These are phyloP conservation scores for Rhodophaea formosa DNA, from an alignment of 2,888 invertebrate genomes.

Conservation along the genomic window DNA sequence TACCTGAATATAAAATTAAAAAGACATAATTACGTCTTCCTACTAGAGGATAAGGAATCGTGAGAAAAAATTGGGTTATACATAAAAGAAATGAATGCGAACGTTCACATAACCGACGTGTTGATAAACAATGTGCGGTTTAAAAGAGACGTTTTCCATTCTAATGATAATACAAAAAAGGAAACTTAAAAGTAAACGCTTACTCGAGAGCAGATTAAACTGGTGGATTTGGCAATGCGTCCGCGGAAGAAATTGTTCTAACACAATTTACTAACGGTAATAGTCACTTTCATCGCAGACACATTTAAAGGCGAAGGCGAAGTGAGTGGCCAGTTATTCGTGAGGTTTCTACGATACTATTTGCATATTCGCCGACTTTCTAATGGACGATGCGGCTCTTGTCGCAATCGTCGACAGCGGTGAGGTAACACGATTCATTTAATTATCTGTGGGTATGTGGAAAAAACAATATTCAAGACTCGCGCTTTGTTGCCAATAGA, in stretches of 20 bases:
- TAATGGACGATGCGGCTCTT: conserved; percentile 80
- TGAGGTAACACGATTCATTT: conserved; percentile 79
- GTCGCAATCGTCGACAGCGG: conserved; percentile 74
- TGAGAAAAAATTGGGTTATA: conserved; percentile 50
- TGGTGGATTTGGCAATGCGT: conserved; percentile 53
- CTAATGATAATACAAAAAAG: conserved; percentile 41
- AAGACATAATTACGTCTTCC: background rate
- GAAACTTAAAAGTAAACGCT: conserved; percentile 22
- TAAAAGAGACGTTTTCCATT: conserved; percentile 52
- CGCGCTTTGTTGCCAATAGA: conserved; percentile 62
- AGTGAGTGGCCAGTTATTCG: conserved; percentile 80
- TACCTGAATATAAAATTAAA: background rate
- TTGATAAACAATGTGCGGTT: conserved; percentile 59
- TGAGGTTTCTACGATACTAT: conserved; percentile 81
- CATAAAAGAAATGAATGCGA: conserved; percentile 54
- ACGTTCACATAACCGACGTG: conserved; percentile 48
- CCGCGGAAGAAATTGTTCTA: conserved; percentile 66
- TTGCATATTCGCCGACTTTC: conserved; percentile 81
- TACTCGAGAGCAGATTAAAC: conserved; percentile 25
- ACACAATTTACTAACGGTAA: conserved; percentile 76
- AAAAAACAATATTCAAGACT: conserved; percentile 60
- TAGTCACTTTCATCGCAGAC: conserved; percentile 79
- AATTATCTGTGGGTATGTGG: conserved; percentile 61
- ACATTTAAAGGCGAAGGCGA: conserved; percentile 77
- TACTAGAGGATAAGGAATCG: conserved; percentile 33